Base-by-base conservation (phyloP, 2,888 invertebrate species). In the Conops quadrifasciatus region DNA sequence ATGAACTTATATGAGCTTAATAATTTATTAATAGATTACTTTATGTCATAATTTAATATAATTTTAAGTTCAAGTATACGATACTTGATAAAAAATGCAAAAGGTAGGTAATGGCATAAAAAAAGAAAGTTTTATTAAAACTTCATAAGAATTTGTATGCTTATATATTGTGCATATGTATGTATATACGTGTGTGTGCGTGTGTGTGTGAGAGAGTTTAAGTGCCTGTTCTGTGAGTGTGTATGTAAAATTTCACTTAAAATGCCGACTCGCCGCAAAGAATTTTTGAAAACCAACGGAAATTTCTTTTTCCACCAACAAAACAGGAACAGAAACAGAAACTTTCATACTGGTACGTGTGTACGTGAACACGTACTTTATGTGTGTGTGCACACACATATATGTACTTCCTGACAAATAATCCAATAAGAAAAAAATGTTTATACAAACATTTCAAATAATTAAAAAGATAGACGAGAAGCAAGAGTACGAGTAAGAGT, bases 401-500 rank as follows among this genome's bases (percentile, higher is more conserved):
- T 16, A 49, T 49, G 11, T 49, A 49, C 15, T 49, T 49, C 11
- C 49, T 3, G 49, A 9, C 4, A 36, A 26, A 58, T 58, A 58
- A 58, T 58, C 58, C 28, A 28, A 16, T 15, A 28, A 58, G 58
- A 7, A 58, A 58, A 58, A 24, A 53, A 19, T 19, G 19, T 58
- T 24, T 28, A 49, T n/a, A 24, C 58, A 58, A 58, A 58, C 58
- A 58, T 58, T 58, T 58, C 26, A 15, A 58, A 58, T 58, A 58
- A 58, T 58, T 58, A 15, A 58, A 58, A 53, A 5, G 53, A 53
- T 53, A 53, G 19, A 24, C 53, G 24, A 53, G 21, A 53, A 21
- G n/a, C 15, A n/a, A 2, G 16, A n/a, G 49, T 4, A 49, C 49
- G n/a, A 49, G 13, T n/a, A 1, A 11, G n/a, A 49, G 9, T 4